Percentiles rank a stretch among this genome's conserved stretches.
These are phyloP conservation scores for Leucosticte australis DNA, from an alignment of 2,113 vertebrate species.

Conservation along the genomic window DNA sequence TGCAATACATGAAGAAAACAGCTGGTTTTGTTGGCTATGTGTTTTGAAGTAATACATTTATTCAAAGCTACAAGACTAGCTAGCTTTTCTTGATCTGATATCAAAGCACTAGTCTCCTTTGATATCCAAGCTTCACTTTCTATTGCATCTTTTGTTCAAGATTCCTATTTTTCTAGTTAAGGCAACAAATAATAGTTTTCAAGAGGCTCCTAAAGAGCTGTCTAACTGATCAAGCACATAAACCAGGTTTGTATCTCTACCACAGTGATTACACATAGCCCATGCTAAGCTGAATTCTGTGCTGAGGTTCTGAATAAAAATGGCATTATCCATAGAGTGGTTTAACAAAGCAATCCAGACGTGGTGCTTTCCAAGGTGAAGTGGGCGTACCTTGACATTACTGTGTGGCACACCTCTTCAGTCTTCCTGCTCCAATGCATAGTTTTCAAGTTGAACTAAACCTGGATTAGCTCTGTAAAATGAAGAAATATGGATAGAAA, in stretches of 20 bases:
- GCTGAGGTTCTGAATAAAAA: not conserved
- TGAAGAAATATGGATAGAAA: not conserved
- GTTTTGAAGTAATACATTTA: not conserved
- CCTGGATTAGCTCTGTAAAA: not conserved
- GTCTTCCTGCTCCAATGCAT: not conserved
- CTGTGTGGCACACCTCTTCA: not conserved
- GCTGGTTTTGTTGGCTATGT: not conserved
- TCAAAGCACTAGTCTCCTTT: not conserved
- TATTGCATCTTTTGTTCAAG: not conserved
- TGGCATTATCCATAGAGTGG: not conserved
- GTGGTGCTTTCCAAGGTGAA: not conserved
- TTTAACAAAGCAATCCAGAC: not conserved
- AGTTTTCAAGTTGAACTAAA: not conserved
- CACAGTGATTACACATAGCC: not conserved
- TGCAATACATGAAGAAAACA: not conserved
- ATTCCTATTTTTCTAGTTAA: not conserved
- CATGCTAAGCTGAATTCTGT: rapidly evolving
- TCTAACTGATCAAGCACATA: not conserved
- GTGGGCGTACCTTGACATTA: not conserved
- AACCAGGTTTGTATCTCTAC: not conserved
- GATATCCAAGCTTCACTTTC: not conserved
- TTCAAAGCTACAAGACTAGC: not conserved
- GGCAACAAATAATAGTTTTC: not conserved
- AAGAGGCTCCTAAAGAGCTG: not conserved
- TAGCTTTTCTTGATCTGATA: not conserved